Conservation (phyloP, 2,113 vertebrate genomes). For the Tragelaphus strepsiceros region DNA sequence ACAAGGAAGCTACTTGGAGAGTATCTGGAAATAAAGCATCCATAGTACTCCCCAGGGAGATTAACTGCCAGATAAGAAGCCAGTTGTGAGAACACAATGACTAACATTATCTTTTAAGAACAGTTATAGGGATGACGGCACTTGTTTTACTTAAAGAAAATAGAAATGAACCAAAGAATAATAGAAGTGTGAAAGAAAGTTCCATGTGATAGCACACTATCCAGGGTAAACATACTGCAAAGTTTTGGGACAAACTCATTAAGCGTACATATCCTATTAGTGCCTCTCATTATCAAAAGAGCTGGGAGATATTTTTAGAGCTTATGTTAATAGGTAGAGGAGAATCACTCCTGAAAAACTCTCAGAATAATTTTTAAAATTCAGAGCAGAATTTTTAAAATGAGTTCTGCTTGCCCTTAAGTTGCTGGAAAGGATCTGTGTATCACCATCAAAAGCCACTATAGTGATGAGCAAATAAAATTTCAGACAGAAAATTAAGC, state of each 20-base stretch:
- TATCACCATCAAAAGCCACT: neutral
- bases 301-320: neutral
- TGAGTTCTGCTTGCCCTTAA: neutral
- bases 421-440: neutral
- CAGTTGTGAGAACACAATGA: slow-evolving; percentile 43
- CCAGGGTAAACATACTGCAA: neutral
- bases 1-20: slow-evolving; percentile 58
- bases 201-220: neutral
- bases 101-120: slow-evolving; percentile 60
- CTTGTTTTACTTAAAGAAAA: slow-evolving; percentile 42
- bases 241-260: neutral
- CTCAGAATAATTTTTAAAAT: neutral
- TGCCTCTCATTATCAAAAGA: neutral
- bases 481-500: neutral
- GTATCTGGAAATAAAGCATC: slow-evolving; percentile 50
- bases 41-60: slow-evolving; percentile 31
- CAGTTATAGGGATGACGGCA: slow-evolving; percentile 13
- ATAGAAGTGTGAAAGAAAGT: neutral
- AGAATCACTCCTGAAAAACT: neutral
- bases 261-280: neutral
- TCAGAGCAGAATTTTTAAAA: neutral
- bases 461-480: neutral
- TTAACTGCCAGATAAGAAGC: slow-evolving; percentile 41
- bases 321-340: neutral
- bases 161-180: neutral